These are phyloP conservation scores for Cecropterus lyciades DNA, from an alignment of 1,140 invertebrate species.

Conservation along the genomic window DNA sequence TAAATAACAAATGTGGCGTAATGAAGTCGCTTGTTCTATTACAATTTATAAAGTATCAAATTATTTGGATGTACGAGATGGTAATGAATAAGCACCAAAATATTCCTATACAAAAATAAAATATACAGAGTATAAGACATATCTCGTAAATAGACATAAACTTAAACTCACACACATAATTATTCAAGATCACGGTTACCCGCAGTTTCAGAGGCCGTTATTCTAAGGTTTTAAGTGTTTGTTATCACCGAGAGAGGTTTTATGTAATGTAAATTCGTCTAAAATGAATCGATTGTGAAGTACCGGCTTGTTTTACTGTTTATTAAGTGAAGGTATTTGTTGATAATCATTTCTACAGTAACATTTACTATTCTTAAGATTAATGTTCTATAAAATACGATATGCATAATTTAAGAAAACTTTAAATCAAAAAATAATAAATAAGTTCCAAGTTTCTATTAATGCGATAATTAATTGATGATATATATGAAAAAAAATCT, in stretches of 20 bases:
- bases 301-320: neutral
- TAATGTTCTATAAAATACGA: no score
- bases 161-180: conserved; percentile 43
- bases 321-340: neutral
- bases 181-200: conserved; percentile 48
- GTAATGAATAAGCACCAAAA: no score
- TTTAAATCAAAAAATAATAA: no score
- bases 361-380: neutral
- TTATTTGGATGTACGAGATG: no score
- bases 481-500: no score
- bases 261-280: conserved; percentile 28
- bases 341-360: neutral
- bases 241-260: conserved; percentile 40
- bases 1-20: no score
- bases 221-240: conserved; percentile 47
- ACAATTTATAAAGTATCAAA: no score
- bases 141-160: conserved; percentile 46
- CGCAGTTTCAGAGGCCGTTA: conserved; percentile 51
- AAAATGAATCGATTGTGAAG: conserved; percentile 2
- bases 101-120: neutral
- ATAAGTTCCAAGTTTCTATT: no score
- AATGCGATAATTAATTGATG: no score
- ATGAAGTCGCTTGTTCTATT: no score
- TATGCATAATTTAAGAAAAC: no score
- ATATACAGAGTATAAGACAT: neutral